These are phyloP conservation scores for Sternarchorhynchus goeldii DNA, from an alignment of 2,797 vertebrate genomes.

Conservation along the genomic window DNA sequence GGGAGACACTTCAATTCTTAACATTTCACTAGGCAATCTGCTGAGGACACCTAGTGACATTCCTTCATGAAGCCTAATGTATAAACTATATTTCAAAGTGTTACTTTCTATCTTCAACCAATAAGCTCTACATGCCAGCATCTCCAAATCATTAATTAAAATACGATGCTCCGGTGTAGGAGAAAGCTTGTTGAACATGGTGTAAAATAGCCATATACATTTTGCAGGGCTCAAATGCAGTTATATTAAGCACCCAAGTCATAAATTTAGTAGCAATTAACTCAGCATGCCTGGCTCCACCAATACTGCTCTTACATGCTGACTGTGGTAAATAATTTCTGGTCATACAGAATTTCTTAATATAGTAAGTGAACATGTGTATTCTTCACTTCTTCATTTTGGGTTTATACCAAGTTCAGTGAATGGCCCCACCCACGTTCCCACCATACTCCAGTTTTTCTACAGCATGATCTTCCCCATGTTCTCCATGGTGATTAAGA, in stretches of 20 bases:
- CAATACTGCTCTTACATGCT: not conserved
- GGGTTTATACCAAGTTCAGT: not conserved
- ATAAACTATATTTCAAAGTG: not conserved
- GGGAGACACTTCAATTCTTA: not conserved
- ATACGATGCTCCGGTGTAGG: not conserved
- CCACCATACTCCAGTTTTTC: too few relatives aligned
- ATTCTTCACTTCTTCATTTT: not conserved
- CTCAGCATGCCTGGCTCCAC: conserved; percentile 6
- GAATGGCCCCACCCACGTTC: too few relatives aligned
- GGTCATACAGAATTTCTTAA: not conserved
- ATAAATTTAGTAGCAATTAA: not conserved
- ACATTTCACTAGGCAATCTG: not conserved
- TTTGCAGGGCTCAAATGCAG: not conserved
- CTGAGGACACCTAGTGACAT: not conserved
- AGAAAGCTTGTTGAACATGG: not conserved
- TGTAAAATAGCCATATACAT: not conserved
- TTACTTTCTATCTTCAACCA: not conserved
- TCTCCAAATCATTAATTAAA: not conserved
- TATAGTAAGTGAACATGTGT: not conserved
- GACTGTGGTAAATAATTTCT: not conserved
- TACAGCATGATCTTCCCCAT: too few relatives aligned
- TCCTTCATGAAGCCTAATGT: not conserved
- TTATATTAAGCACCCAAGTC: not conserved
- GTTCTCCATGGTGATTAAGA: too few relatives aligned
- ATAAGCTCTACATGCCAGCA: not conserved